A percentile compares a stretch with the other conserved stretches of the same genome.
Conservation (phyloP, 2,797 vertebrate species). For the Benthosema pterotum region DNA sequence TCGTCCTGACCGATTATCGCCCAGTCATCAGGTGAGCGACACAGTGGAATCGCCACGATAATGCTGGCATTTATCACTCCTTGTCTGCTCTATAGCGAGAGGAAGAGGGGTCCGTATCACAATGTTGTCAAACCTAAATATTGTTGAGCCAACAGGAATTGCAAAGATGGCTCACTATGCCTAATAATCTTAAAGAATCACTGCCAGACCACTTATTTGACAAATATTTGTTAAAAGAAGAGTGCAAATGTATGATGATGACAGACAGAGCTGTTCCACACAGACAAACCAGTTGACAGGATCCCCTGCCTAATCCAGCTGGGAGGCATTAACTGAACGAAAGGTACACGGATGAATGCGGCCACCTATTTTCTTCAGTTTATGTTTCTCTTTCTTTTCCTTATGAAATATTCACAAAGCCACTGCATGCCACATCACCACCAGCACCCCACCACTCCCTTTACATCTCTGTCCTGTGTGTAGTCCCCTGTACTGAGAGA, state of each 20-base stretch:
- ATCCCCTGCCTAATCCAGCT: slow-evolving; percentile 39
- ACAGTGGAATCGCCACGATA: too few species aligned
- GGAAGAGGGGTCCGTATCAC: slow-evolving; percentile 25
- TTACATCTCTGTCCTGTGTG: slow-evolving; percentile 15
- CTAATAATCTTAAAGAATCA: too few species aligned
- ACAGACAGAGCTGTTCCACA: slow-evolving; percentile 24
- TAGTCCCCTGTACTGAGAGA: slow-evolving; percentile 59
- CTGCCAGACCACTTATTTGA: too few species aligned
- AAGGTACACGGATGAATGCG: background rate
- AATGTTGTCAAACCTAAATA: slow-evolving; percentile 51
- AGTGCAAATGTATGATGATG: slow-evolving; percentile 4
- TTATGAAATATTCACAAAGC: slow-evolving; percentile 66
- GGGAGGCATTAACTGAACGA: slow-evolving; percentile 8
- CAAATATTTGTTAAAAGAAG: background rate
- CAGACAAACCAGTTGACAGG: slow-evolving; percentile 34
- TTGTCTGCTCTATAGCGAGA: too few species aligned
- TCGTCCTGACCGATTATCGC: too few species aligned
- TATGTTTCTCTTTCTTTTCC: slow-evolving; percentile 13
- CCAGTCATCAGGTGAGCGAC: too few species aligned
- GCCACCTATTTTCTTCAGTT: slow-evolving; percentile 17
- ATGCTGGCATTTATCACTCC: too few species aligned
- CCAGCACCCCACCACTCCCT: slow-evolving; percentile 11
- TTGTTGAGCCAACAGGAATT: background rate
- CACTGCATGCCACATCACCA: slow-evolving; percentile 1
- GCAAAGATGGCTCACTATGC: slow-evolving; percentile 37